These are phyloP conservation scores for Galerucella pusilla DNA, from an alignment of 2,888 invertebrate species.

Conservation along the genomic window DNA sequence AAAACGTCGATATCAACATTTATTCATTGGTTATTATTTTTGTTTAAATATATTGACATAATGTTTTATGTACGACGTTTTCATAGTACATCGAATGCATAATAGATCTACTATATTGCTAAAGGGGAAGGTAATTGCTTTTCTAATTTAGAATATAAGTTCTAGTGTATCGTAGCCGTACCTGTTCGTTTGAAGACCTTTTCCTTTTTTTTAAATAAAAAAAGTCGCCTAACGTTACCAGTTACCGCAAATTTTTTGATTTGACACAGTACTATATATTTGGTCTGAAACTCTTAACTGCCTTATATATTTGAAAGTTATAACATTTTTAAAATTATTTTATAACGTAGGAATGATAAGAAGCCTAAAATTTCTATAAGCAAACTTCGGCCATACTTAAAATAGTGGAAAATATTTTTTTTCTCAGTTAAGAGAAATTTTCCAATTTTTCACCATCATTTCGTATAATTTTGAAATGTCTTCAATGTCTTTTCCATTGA, in stretches of 20 bases:
- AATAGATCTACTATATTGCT: constrained; percentile 57
- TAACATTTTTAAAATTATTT: background rate
- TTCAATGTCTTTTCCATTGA: too few species aligned
- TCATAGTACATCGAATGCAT: constrained; percentile 19
- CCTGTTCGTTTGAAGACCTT: background rate
- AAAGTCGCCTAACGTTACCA: background rate
- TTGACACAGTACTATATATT: constrained; percentile 8
- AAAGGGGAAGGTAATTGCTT: constrained; percentile 63
- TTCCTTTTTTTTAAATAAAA: background rate
- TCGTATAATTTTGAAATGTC: too few species aligned
- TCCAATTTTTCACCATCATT: too few species aligned
- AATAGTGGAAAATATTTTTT: too few species aligned
- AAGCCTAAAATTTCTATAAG: background rate
- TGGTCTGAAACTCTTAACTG: constrained; percentile 23
- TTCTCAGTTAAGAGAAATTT: too few species aligned
- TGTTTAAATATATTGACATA: too few species aligned
- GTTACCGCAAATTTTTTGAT: constrained; percentile 2
- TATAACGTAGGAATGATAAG: background rate
- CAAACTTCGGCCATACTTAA: background rate
- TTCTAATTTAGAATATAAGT: constrained; percentile 64
- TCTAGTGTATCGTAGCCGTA: constrained; percentile 40
- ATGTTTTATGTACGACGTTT: constrained; percentile 15
- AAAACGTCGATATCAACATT: background rate
- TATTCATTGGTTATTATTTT: too few species aligned
- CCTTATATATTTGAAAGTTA: constrained; percentile 29